Conservation (phyloP, 2,113 vertebrate species). For the Oryzias curvinotus region DNA sequence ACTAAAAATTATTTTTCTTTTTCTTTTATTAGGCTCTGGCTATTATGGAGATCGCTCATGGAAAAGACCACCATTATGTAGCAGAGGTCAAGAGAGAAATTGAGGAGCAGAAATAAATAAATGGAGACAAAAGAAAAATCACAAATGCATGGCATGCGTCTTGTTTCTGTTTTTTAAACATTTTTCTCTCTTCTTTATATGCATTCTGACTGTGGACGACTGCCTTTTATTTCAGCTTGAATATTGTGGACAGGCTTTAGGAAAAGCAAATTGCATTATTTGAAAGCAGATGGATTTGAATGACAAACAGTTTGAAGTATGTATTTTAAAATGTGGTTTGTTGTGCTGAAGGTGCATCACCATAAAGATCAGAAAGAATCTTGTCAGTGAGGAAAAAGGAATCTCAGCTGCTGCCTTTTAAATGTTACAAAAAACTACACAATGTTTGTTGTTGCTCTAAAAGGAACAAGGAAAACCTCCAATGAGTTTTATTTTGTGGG, state of each 20-base stretch:
- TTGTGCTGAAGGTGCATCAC: neutral
- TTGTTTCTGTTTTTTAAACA: slow-evolving; percentile 33
- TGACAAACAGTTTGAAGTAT: neutral
- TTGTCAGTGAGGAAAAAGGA: neutral
- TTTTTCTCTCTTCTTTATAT: slow-evolving; percentile 16
- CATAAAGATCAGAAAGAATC: slow-evolving; percentile 5
- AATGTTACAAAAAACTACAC: neutral
- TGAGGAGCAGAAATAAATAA: slow-evolving; percentile 76
- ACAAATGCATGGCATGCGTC: slow-evolving; percentile 65
- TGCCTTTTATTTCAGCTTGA: slow-evolving; percentile 15
- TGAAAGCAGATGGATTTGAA: neutral
- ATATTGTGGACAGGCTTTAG: slow-evolving; percentile 6
- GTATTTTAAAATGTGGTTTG: slow-evolving; percentile 9
- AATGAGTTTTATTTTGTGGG: neutral
- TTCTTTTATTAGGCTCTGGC: slow-evolving; percentile 83
- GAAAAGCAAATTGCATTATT: slow-evolving; percentile 4
- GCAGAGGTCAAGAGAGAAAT: slow-evolving; percentile 93
- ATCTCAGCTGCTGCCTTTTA: slow-evolving; percentile 10
- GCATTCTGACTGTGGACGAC: slow-evolving; percentile 12
- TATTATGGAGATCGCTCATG: slow-evolving; percentile 96
- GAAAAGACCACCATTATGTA: slow-evolving; percentile 94
- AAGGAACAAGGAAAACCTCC: neutral
- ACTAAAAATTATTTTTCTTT: neutral
- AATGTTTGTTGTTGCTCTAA: slow-evolving; percentile 11
- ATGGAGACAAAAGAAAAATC: slow-evolving; percentile 21